Evolutionary conservation across 2,888 invertebrate species (phyloP), one percentile per base, ranked within the genome.

Genomic region (Pandemis heparana): DNA sequence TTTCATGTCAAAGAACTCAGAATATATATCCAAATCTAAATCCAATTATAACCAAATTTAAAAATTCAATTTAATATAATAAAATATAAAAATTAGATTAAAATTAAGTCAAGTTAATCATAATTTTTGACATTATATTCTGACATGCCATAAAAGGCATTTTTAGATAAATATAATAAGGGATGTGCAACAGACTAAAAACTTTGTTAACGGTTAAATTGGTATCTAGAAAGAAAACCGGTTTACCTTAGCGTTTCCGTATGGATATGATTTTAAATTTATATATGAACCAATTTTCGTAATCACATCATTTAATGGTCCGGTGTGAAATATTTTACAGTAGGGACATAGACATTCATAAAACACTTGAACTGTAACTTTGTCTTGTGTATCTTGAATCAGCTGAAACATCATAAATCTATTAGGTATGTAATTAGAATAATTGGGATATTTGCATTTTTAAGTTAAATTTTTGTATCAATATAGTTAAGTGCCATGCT

Each of bases 241-340:
- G 48, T 14, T 56, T 56, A 67, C 67, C 56, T 41, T 39, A 12
- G 67, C 67, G 41, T 67, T 67, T 39, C 67, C 67, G 7, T 67
- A 67, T 1, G 67, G 67, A 23, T 67, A 67, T 18, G 67, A n/a
- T 38, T 75, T 61, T 56, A 83, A 79, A 7, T 79, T 70, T 48
- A 84, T 62, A 60, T 80, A 80, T 0, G 75, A 56, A 53, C 62
- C 74, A 23, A 83, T 68, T 39, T 76, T 75, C 51, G 71, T 12
- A 32, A 82, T 71, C 9, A 77, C 77, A 59, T 71, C 16, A 38
- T 51, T 46, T n/a, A 83, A 79, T 14, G 74, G 46, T 1, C 32
- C 59, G 7, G 75, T 78, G 9, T 79, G 32, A 18, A 67, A 67
- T 12, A 4, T 8, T 18, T 16, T 59, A 7, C 67, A 67, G 56